Evolutionary conservation across 2,113 vertebrate genomes (phyloP), one percentile per base, ranked within the genome.

Genomic region (Panurus biarmicus): DNA sequence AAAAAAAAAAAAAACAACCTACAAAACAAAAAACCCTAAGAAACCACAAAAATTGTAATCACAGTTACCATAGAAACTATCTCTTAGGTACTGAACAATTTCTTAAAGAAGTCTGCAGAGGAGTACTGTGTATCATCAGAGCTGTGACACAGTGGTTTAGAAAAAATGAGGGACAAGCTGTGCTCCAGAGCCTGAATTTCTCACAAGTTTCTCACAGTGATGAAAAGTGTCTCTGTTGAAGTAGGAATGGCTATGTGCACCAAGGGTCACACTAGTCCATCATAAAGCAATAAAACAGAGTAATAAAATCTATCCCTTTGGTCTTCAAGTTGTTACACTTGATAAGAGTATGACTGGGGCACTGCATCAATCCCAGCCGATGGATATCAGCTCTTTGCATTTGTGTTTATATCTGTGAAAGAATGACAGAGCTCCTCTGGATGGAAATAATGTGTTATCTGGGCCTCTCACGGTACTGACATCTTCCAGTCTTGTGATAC

Each of bases 1-100:
- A 75, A 70, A 70, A 24, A 15, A 1, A 2, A 28, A 4, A 3
- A 73, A 38, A 44, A 29, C 22, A 3, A 1, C 1, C 1, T 14
- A 13, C 26, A 35, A 58, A 60, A 35, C 2, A 26, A 35, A 35
- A 70, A 48, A 9, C 2, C 7, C 15, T 9, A 51, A 53, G 18
- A 82, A 69, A 23, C 14, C 23, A 35, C 48, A 36, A 89, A 83
- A 89, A 70, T 56, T 28, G 51, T 8, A 7, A 85, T 54, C 35
- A 20, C 3, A 86, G 93, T 94, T 96, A 73, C 90, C 93, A 92
- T 79, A 94, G 93, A 96, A 97, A 93, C 86, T 48, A 90, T 79
- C 65, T 84, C 92, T 82, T 78, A 73, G 92, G 91, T n/a, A 82
- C 19, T 90, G 88, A 92, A 75, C 12, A 66, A 85, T 87, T 90